Percentiles rank a stretch among this genome's conserved stretches.
phyloP scores from a whole-genome alignment of 2,113 vertebrate species.

The Nerophis ophidion region DNA sequence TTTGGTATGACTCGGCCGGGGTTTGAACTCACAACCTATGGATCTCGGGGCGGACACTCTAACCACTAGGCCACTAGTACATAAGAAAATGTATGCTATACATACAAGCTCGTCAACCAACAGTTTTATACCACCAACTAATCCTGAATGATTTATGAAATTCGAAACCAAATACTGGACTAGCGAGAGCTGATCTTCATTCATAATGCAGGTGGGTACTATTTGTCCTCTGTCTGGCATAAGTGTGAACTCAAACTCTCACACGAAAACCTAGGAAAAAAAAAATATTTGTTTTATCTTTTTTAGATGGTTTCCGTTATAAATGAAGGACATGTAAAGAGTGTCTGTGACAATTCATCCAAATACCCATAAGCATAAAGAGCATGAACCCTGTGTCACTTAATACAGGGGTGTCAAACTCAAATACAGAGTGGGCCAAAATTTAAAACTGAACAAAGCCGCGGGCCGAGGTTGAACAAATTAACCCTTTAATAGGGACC shows the following conservation, averaged over 20 bases:
- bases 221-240: constrained; percentile 38
- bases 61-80: too few relatives aligned
- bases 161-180: constrained; percentile 53
- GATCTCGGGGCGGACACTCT: too few relatives aligned
- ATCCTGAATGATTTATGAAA: constrained; percentile 63
- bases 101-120: background rate
- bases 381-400: constrained; percentile 32
- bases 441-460: too few relatives aligned
- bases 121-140: background rate
- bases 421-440: too few relatives aligned
- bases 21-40: too few relatives aligned
- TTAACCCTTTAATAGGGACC: too few relatives aligned
- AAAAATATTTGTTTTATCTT: background rate
- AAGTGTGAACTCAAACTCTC: constrained; percentile 31
- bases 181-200: constrained; percentile 47
- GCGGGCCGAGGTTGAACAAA: too few relatives aligned
- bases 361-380: background rate
- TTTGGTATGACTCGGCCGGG: too few relatives aligned
- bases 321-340: background rate
- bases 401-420: too few relatives aligned
- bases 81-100: too few relatives aligned
- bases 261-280: background rate
- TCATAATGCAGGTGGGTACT: constrained; percentile 64
- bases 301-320: background rate
- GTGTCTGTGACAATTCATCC: background rate